Evolutionary conservation across 1,140 invertebrate species (phyloP).

Genomic region (Leptopilina clavipes): DNA sequence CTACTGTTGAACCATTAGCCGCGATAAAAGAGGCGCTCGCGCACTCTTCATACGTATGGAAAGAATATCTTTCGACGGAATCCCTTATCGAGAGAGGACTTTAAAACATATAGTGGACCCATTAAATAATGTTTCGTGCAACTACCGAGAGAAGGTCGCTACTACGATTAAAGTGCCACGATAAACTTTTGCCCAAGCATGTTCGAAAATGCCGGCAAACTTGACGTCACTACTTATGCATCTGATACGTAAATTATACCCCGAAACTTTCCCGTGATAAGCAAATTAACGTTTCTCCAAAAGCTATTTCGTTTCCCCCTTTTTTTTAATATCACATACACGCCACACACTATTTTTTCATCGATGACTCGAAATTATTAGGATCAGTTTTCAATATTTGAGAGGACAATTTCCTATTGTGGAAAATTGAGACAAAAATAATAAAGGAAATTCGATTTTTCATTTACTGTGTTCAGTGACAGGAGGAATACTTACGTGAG

Average conservation of each 20-base stretch:
- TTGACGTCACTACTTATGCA: background rate
- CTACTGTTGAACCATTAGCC: conserved; percentile 1
- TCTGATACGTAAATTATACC: conserved; percentile 26
- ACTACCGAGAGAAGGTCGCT: conserved; percentile 29
- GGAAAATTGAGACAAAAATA: too few species aligned
- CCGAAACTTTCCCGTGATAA: background rate
- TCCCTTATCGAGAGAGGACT: conserved; percentile 46
- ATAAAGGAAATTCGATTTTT: too few species aligned
- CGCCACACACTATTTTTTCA: too few species aligned
- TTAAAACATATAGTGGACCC: conserved; percentile 42
- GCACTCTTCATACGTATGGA: conserved; percentile 11
- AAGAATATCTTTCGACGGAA: conserved; percentile 42
- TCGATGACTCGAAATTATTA: too few species aligned
- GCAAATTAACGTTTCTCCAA: background rate
- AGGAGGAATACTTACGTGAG: conserved; percentile 9
- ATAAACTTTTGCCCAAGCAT: conserved; percentile 42
- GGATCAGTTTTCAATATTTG: too few species aligned
- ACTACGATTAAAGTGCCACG: conserved; percentile 54
- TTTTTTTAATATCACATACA: too few species aligned
- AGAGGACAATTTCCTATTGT: too few species aligned
- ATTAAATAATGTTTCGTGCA: conserved; percentile 34
- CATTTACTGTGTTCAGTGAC: too few species aligned
- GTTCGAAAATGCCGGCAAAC: conserved; percentile 41
- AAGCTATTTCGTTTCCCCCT: background rate
- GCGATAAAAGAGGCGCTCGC: background rate